Evolutionary conservation across 1,140 invertebrate species (phyloP).

Genomic region (Euglossa dilemma): DNA sequence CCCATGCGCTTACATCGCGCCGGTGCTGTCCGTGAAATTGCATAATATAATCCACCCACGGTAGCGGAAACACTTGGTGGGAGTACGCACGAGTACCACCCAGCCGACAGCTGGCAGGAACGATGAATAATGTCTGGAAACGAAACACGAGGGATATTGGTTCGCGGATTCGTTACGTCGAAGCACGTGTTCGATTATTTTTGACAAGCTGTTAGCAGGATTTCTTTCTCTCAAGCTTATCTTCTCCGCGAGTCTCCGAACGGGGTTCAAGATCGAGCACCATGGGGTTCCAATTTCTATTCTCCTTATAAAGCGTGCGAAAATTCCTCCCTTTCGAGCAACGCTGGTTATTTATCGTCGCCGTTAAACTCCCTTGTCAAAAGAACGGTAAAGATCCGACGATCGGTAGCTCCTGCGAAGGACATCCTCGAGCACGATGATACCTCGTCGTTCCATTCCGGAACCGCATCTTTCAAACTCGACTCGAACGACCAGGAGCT

Average conservation of each 20-base stretch:
- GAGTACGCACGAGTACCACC: neutral
- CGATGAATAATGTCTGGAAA: slow-evolving; percentile 11
- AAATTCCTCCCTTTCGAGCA: too few relatives aligned
- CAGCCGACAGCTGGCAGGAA: neutral
- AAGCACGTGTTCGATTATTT: neutral
- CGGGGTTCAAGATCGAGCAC: too few relatives aligned
- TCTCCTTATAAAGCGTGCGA: too few relatives aligned
- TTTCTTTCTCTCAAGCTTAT: too few relatives aligned
- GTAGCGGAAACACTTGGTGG: slow-evolving; percentile 4
- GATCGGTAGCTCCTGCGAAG: neutral
- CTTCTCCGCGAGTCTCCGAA: too few relatives aligned
- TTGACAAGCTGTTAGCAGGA: neutral
- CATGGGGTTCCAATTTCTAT: too few relatives aligned
- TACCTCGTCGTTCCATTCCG: neutral
- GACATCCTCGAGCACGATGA: neutral
- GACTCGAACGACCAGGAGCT: neutral
- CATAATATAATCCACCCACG: slow-evolving; percentile 40
- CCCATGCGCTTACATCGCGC: slow-evolving; percentile 29
- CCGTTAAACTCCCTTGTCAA: neutral
- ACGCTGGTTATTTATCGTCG: too few relatives aligned
- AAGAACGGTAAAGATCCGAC: neutral
- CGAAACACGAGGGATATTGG: neutral
- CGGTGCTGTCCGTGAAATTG: slow-evolving; percentile 42
- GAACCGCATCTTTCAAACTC: neutral
- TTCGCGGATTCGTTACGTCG: neutral